Evolutionary conservation across 2,113 vertebrate species (phyloP), one percentile per base, ranked within the genome.

Genomic region (Corythoichthys haematopterus): DNA sequence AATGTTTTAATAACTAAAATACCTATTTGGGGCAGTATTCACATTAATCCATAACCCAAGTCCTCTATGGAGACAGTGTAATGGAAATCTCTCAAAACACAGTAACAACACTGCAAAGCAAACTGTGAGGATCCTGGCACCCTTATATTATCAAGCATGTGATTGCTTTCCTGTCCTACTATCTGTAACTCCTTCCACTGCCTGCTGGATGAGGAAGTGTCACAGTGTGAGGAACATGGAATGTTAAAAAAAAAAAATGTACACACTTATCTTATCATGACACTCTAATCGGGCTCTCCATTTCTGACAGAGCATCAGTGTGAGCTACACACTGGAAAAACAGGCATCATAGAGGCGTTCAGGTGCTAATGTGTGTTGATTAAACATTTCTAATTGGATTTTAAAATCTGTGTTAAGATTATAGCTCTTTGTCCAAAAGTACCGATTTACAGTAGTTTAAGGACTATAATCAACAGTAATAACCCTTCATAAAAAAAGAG

Each of bases 141-240:
- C 46, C 64, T 66, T 6, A 70, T 68, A 16, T 72, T 84, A 83
- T 83, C 75, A 78, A 79, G 76, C 72, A 71, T 70, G 67, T 80
- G 78, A 86, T 80, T 80, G 79, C 61, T 76, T 79, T 69, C 70
- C 11, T 36, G 55, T 43, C 38, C 70, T 20, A 56, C 73, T 76
- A 75, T 84, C 72, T 79, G 75, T 81, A 65, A 81, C 57, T 59
- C 67, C 12, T 53, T 80, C 71, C 72, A 65, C 10, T 55, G 63
- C 2, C 20, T 46, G 66, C 28, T 67, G 37, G 45, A 64, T 45
- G 66, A 64, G 45, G 62, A 64, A 53, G 55, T 55, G 69, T 46
- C 71, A 80, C 67, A 69, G 64, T 57, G 47, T 48, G 61, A 57
- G 15, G 70, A 68, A 46, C 72, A 68, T 71, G 51, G 74, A 69